Evolutionary conservation across 2,113 vertebrate genomes (phyloP).

Genomic region (Uria aalge): DNA sequence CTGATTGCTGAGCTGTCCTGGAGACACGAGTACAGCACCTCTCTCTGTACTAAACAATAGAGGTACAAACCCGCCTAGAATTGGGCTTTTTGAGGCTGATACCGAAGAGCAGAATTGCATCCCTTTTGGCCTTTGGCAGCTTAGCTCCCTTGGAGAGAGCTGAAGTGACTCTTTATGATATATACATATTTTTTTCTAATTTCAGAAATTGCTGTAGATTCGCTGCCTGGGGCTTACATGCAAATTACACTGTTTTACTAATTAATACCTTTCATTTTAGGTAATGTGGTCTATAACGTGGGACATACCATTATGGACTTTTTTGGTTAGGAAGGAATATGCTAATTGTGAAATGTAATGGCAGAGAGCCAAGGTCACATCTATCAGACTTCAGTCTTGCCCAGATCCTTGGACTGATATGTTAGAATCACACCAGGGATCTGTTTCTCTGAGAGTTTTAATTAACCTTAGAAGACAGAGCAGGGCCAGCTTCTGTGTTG

Average conservation of each 20-base stretch:
- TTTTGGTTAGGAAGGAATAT: background rate
- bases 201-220: background rate
- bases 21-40: background rate
- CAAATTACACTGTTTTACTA: constrained; percentile 21
- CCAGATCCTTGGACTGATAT: background rate
- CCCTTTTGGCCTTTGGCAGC: background rate
- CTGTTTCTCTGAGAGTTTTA: constrained; percentile 45
- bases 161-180: background rate
- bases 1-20: constrained; percentile 15
- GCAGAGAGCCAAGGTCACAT: constrained; percentile 23
- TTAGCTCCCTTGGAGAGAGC: background rate
- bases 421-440: background rate
- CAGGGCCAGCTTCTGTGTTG: background rate
- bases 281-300: background rate
- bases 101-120: background rate
- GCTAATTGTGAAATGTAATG: background rate
- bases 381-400: constrained; percentile 6
- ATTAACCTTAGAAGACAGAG: constrained; percentile 44
- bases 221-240: constrained; percentile 30
- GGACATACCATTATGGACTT: background rate
- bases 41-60: background rate
- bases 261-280: constrained; percentile 20
- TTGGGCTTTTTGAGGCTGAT: background rate
- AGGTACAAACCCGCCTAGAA: background rate
- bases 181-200: background rate